phyloP scores from a whole-genome alignment of 1,140 invertebrate species.

The Eueides isabella region DNA sequence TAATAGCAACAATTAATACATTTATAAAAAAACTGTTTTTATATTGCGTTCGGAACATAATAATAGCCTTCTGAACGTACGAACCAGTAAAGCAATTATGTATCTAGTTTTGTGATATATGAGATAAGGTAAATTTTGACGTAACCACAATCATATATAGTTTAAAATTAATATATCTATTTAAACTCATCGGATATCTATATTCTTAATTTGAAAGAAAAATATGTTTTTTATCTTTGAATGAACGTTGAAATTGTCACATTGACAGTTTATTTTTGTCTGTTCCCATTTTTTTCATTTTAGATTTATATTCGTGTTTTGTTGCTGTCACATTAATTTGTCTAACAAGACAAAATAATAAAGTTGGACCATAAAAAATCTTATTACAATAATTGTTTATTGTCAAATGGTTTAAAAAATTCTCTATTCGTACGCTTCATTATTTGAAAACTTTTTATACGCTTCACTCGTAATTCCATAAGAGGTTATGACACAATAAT shows the following conservation, averaged over 20 bases:
- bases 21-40: too few relatives aligned
- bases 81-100: too few relatives aligned
- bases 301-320: slow-evolving; percentile 25
- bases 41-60: too few relatives aligned
- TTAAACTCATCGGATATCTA: too few relatives aligned
- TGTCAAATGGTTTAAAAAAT: neutral
- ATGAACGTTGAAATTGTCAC: neutral
- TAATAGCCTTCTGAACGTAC: too few relatives aligned
- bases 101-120: too few relatives aligned
- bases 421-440: neutral
- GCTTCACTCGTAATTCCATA: too few relatives aligned
- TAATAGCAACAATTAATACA: too few relatives aligned
- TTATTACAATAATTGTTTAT: neutral
- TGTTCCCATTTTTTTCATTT: slow-evolving; percentile 16
- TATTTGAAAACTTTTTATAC: neutral
- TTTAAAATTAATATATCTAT: too few relatives aligned
- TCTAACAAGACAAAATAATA: slow-evolving; percentile 5
- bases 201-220: slow-evolving; percentile 4
- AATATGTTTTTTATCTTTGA: neutral
- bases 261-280: slow-evolving; percentile 22
- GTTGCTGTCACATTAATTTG: slow-evolving; percentile 24
- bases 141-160: too few relatives aligned
- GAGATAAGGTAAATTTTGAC: too few relatives aligned
- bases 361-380: neutral
- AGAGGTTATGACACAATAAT: slow-evolving; percentile 26